Percentiles rank a stretch among this genome's conserved stretches.
Evolutionary conservation across 2,113 vertebrate genomes (phyloP).

Genomic region (Formicarius rufipectus): DNA sequence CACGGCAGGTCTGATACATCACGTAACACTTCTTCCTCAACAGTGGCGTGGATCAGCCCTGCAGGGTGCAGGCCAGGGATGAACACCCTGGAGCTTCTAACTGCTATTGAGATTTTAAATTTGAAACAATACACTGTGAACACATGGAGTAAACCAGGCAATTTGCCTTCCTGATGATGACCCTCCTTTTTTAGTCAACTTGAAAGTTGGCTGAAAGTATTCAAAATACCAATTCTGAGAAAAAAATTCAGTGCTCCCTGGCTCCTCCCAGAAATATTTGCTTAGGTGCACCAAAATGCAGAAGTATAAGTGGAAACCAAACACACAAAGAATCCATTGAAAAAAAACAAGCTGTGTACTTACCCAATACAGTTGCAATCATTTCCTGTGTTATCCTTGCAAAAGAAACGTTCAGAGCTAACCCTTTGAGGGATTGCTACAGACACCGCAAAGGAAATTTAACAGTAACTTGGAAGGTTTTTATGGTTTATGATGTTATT

Average conservation of each 20-base stretch:
- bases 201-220: not conserved
- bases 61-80: not conserved
- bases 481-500: not conserved
- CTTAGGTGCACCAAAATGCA: not conserved
- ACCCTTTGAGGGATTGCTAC: slow-evolving; percentile 21
- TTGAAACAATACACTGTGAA: not conserved
- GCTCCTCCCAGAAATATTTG: not conserved
- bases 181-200: not conserved
- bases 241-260: not conserved
- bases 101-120: not conserved
- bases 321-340: slow-evolving; percentile 20
- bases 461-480: not conserved
- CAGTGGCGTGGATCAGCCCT: not conserved
- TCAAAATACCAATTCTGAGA: not conserved
- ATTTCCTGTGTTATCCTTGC: slow-evolving; percentile 8
- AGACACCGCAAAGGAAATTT: slow-evolving; percentile 12
- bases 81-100: not conserved
- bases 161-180: not conserved
- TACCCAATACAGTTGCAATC: not conserved
- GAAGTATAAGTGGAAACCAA: slow-evolving; percentile 5
- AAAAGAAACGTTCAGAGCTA: slow-evolving; percentile 17
- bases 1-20: accelerated
- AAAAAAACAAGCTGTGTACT: not conserved
- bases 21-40: not conserved
- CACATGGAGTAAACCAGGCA: not conserved